These are phyloP conservation scores for Rhadinocentrus ornatus DNA, from an alignment of 2,797 vertebrate genomes.

Conservation along the genomic window DNA sequence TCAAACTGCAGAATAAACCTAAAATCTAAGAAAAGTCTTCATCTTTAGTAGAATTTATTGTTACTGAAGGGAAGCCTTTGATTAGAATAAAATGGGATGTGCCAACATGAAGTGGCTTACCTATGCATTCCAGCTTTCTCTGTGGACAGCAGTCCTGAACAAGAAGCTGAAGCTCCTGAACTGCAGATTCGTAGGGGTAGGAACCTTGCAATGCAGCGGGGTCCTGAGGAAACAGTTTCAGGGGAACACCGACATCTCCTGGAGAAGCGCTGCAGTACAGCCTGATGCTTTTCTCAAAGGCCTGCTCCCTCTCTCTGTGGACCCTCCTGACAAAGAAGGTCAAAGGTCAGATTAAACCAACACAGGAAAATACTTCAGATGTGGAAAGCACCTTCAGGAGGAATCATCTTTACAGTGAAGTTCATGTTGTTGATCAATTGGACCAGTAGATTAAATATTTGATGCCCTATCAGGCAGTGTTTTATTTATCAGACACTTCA, in stretches of 20 bases:
- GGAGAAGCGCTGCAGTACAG: conserved; percentile 79
- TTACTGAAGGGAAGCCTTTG: too few relatives aligned
- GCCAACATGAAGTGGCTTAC: background rate
- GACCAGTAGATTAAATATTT: too few relatives aligned
- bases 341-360: too few relatives aligned
- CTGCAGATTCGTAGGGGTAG: conserved; percentile 85
- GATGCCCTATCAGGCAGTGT: too few relatives aligned
- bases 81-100: too few relatives aligned
- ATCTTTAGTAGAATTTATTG: too few relatives aligned
- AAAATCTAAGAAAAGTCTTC: background rate
- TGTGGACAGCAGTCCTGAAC: conserved; percentile 88
- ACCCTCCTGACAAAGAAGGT: conserved; percentile 79
- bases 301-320: conserved; percentile 80
- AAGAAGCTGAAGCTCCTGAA: conserved; percentile 88
- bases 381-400: too few relatives aligned
- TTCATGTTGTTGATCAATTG: too few relatives aligned
- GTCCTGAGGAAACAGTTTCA: conserved; percentile 83
- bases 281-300: conserved; percentile 85
- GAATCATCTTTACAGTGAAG: too few relatives aligned
- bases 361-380: too few relatives aligned
- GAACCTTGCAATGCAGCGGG: conserved; percentile 46
- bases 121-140: conserved; percentile 90
- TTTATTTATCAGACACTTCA: too few relatives aligned
- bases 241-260: conserved; percentile 84
- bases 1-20: too few relatives aligned